Percentiles rank a stretch among this genome's conserved stretches.
These are phyloP conservation scores for Temnothorax ravouxi DNA, from an alignment of 2,888 invertebrate species.

Conservation along the genomic window DNA sequence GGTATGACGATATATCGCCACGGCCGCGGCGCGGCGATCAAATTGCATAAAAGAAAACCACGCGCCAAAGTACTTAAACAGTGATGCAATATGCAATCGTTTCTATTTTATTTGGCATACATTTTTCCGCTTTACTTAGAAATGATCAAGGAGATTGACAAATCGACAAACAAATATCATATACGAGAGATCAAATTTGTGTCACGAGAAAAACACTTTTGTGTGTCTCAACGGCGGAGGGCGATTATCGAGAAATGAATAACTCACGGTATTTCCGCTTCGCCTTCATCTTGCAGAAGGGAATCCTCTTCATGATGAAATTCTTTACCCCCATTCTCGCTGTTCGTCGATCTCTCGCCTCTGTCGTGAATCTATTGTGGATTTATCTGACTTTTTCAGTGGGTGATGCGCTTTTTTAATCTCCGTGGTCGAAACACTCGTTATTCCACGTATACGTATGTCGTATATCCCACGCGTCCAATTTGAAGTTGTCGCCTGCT, in stretches of 20 bases:
- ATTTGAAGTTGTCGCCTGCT: not conserved
- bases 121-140: not conserved
- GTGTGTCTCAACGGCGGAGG: not conserved
- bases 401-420: not conserved
- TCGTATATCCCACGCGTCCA: too few relatives aligned
- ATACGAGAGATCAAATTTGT: not conserved
- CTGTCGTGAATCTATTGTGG: not conserved
- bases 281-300: constrained; percentile 82
- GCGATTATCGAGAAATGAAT: not conserved
- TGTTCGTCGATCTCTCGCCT: not conserved
- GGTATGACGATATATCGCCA: constrained; percentile 13
- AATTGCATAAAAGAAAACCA: constrained; percentile 32
- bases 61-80: constrained; percentile 41
- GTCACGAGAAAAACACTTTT: not conserved
- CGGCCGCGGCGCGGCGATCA: not conserved
- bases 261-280: constrained; percentile 80
- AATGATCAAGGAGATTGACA: not conserved
- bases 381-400: not conserved
- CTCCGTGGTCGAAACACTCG: not conserved
- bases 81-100: constrained; percentile 63
- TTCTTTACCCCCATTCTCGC: constrained; percentile 82
- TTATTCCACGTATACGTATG: too few relatives aligned
- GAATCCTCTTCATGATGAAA: constrained; percentile 82
- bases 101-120: not conserved
- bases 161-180: not conserved